A percentile compares a stretch with the other conserved stretches of the same genome.
phyloP scores from a whole-genome alignment of 2,113 vertebrate genomes.

The Willisornis vidua region DNA sequence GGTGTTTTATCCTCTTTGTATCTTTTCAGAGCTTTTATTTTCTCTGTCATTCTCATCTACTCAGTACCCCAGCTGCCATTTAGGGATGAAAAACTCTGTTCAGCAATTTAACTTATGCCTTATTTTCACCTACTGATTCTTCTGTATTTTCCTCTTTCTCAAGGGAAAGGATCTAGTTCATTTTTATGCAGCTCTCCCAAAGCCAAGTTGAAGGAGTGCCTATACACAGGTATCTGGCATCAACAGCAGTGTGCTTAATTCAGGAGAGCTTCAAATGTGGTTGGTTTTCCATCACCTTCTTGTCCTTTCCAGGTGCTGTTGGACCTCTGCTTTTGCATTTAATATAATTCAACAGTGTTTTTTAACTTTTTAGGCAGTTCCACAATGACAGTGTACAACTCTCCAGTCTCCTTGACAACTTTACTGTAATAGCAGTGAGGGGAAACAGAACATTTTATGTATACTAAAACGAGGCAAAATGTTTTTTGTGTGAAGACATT shows the following conservation, averaged over 20 bases:
- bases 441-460: background rate
- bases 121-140: background rate
- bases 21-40: background rate
- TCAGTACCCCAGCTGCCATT: background rate
- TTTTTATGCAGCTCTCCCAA: background rate
- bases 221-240: background rate
- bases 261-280: background rate
- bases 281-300: background rate
- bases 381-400: background rate
- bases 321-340: background rate
- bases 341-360: background rate
- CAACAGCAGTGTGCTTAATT: background rate
- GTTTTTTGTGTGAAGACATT: background rate
- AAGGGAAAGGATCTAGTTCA: background rate
- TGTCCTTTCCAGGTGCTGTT: background rate
- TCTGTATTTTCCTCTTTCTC: background rate
- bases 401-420: background rate
- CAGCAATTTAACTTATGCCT: background rate
- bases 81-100: background rate
- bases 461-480: background rate
- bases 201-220: background rate
- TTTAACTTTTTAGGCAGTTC: background rate
- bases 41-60: background rate
- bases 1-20: background rate
- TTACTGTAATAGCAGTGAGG: background rate